Base-by-base conservation (phyloP, 2,888 invertebrate species). In the Stictocephala bisonia region DNA sequence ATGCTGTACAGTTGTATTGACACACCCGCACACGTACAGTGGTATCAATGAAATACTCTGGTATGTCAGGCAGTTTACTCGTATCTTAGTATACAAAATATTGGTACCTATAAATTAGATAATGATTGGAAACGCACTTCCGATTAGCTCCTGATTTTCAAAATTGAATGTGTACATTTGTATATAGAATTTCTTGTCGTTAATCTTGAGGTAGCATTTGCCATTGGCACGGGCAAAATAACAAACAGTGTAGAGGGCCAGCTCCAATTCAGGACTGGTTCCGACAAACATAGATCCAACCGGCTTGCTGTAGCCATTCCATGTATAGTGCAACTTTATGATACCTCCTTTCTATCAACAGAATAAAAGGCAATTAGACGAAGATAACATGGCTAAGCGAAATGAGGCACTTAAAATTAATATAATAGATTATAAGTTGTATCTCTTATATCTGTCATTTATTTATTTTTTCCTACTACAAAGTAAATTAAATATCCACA, bases 161-260 rank as follows among this genome's bases (percentile, higher is more conserved):
- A 60, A 51, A 11, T 51, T 74, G 60, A 77, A 78, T 22, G 77
- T 71, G 67, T 78, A 78, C 18, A 78, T 78, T 69, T 78, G 78
- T 75, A 88, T 84, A 48, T 80, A 81, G 31, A 88, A 80, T 41
- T 80, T 79, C 41, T 83, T 82, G n/a, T 84, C 85, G 29, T 83
- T 83, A 6, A 87, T 79, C 1, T 81, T 81, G 50, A 88, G 81
- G 0, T 83, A 83, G 76, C 87, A 88, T 18, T 83, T 80, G 44
- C 84, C 79, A 73, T 86, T 85, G 1, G 87, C 85, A 41, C 87
- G 83, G 26, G 85, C 81, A 68, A 87, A 83, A 79, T 87, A 88
- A 79, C 90, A 90, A 24, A 88, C 82, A 0, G 88, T 88, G 81
- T 87, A 89, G 15, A 90, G 79, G 4, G 89, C 86, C 83, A 90